Evolutionary conservation across 2,113 vertebrate genomes (phyloP).

Genomic region (Herpetotheres cachinnans): DNA sequence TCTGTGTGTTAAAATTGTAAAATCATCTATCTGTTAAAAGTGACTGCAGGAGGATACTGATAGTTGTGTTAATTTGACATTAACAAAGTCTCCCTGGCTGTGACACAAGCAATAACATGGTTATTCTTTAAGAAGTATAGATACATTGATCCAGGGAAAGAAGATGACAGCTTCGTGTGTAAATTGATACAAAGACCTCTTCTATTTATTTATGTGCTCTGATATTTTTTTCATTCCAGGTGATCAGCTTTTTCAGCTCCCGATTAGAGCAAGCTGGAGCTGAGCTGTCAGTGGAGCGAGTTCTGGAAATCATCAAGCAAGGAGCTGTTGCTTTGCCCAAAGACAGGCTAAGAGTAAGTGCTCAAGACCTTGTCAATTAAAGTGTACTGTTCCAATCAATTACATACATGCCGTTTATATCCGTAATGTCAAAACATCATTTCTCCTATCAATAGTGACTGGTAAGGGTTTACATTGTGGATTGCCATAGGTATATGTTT

Average conservation of each 20-base stretch:
- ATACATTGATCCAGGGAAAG: background rate
- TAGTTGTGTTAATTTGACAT: background rate
- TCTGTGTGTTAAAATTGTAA: background rate
- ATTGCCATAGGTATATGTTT: background rate
- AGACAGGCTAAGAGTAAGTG: slow-evolving; percentile 91
- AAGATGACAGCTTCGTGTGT: background rate
- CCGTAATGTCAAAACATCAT: background rate
- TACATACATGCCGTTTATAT: background rate
- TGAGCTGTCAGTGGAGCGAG: slow-evolving; percentile 93
- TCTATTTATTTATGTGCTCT: background rate
- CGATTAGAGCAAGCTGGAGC: slow-evolving; percentile 91
- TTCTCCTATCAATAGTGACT: background rate
- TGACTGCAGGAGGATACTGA: background rate
- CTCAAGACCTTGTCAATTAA: background rate
- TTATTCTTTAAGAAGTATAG: background rate
- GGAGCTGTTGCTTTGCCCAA: slow-evolving; percentile 92
- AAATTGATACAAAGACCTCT: background rate
- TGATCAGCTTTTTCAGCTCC: slow-evolving; percentile 95
- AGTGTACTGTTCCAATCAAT: background rate
- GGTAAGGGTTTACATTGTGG: background rate
- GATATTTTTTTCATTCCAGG: slow-evolving; percentile 75
- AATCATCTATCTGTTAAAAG: background rate
- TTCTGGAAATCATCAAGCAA: slow-evolving; percentile 98
- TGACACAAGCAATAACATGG: background rate
- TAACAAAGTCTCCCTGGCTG: background rate